Evolutionary conservation across 2,888 invertebrate species (phyloP).

Genomic region (Acrocyrtus sp.): DNA sequence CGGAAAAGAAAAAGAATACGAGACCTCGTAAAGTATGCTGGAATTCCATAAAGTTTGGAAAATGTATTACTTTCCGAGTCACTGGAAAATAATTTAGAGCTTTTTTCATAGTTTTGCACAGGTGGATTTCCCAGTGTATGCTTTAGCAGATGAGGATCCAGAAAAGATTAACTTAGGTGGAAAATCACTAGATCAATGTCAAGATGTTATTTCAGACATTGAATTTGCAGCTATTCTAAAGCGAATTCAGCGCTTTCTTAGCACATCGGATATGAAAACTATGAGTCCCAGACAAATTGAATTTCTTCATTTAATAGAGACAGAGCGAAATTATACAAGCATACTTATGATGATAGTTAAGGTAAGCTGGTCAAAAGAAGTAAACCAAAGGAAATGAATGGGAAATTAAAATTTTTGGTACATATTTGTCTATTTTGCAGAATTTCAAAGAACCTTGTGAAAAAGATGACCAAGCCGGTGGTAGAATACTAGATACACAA

Average conservation of each 20-base stretch:
- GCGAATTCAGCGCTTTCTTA: conserved; percentile 44
- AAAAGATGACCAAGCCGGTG: conserved; percentile 82
- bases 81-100: neutral
- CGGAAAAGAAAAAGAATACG: conserved; percentile 59
- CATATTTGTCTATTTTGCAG: conserved; percentile 69
- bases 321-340: conserved; percentile 97
- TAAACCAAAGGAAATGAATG: too few species aligned
- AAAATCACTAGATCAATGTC: conserved; percentile 56
- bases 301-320: conserved; percentile 92
- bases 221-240: conserved; percentile 59
- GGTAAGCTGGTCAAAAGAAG: conserved; percentile 69
- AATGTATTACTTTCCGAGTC: neutral
- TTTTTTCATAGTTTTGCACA: conserved; percentile 39
- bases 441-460: conserved; percentile 94
- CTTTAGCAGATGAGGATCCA: conserved; percentile 71
- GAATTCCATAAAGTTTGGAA: neutral
- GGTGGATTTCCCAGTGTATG: conserved; percentile 64
- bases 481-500: conserved; percentile 84
- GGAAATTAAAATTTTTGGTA: conserved; percentile 17
- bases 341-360: conserved; percentile 93
- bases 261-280: conserved; percentile 70
- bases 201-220: conserved; percentile 58
- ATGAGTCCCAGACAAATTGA: conserved; percentile 83
- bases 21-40: conserved; percentile 52
- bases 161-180: conserved; percentile 57